A percentile compares a stretch with the other conserved stretches of the same genome.
Conservation (phyloP, 2,888 invertebrate genomes). For the Drosophila prostipennis region DNA sequence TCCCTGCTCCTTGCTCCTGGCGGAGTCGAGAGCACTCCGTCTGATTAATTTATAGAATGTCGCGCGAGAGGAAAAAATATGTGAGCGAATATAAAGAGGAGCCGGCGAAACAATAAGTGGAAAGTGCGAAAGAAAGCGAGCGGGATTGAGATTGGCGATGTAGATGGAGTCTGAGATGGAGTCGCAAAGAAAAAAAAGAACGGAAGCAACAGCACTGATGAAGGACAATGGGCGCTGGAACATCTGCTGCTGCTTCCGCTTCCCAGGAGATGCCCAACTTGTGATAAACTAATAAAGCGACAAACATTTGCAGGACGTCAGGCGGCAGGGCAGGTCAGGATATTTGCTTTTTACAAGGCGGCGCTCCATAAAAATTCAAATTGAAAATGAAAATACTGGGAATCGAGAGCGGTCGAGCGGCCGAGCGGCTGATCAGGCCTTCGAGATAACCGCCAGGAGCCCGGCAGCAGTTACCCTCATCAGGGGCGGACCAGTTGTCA, state of each 20-base stretch:
- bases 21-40: constrained; percentile 65
- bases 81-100: constrained; percentile 23
- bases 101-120: constrained; percentile 39
- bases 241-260: constrained; percentile 59
- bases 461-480: constrained; percentile 58
- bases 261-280: constrained; percentile 66
- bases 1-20: not conserved
- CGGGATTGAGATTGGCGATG: no score
- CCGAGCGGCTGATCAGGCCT: constrained; percentile 50
- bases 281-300: constrained; percentile 78
- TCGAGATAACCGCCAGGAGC: constrained; percentile 50
- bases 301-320: constrained; percentile 62
- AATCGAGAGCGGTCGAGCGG: constrained; percentile 64
- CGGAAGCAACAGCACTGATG: constrained; percentile 40
- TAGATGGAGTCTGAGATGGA: no score
- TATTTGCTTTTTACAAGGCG: constrained; percentile 75
- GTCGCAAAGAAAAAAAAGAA: constrained; percentile 1
- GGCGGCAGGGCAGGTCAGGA: constrained; percentile 54
- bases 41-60: constrained; percentile 78
- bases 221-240: constrained; percentile 44
- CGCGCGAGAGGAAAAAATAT: constrained; percentile 52
- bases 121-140: constrained; percentile 27
- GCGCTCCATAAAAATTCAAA: constrained; percentile 71
- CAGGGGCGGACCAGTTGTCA: constrained; percentile 54
- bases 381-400: constrained; percentile 71